Evolutionary conservation across 2,797 vertebrate genomes (phyloP).

Genomic region (Leptodactylus fallax): DNA sequence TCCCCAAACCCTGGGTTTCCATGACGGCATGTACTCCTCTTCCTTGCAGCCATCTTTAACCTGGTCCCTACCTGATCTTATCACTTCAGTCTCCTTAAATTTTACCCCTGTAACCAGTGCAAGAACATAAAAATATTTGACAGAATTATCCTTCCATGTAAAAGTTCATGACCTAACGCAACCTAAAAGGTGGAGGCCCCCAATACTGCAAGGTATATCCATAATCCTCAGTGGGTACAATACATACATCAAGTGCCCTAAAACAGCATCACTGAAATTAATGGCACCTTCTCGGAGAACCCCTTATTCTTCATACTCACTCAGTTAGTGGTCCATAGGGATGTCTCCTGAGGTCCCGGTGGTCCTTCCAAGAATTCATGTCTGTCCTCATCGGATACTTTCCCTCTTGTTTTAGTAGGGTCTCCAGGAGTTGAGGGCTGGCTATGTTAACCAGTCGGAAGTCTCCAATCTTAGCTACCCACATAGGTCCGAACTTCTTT

Average conservation of each 20-base stretch:
- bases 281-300: no score
- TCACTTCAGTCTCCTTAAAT: no score
- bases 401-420: slow-evolving; percentile 86
- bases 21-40: no score
- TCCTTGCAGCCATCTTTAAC: no score
- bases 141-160: not conserved
- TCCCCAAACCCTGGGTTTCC: no score
- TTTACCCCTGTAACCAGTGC: no score
- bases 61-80: no score
- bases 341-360: slow-evolving; percentile 81
- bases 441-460: slow-evolving; percentile 75
- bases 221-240: no score
- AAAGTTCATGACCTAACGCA: not conserved
- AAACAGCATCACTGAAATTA: no score
- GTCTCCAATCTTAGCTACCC: slow-evolving; percentile 70
- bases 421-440: slow-evolving; percentile 84
- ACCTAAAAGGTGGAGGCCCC: not conserved
- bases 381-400: slow-evolving; percentile 85
- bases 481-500: slow-evolving; percentile 84
- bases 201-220: not conserved
- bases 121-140: no score
- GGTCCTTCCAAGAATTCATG: slow-evolving; percentile 89
- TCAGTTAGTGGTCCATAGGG: slow-evolving; percentile 88
- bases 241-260: no score
- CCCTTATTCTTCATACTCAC: slow-evolving; percentile 77